phyloP scores from a whole-genome alignment of 2,888 invertebrate genomes.

The Hermodice carunculata region DNA sequence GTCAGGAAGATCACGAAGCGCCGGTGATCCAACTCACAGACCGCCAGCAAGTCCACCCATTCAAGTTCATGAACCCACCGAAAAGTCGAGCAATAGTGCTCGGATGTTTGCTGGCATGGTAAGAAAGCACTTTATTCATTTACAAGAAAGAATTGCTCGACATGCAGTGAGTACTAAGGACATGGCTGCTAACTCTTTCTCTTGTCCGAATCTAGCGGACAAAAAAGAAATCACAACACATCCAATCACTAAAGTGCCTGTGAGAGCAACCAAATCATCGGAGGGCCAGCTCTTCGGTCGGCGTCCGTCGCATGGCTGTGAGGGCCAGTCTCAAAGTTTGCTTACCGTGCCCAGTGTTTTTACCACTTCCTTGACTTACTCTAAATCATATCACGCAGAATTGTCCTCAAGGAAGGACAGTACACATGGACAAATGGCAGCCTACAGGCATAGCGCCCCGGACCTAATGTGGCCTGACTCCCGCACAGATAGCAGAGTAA shows the following conservation, averaged over 20 bases:
- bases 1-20: no score
- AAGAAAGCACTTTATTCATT: no score
- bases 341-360: constrained; percentile 15
- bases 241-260: neutral
- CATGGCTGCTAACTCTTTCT: neutral
- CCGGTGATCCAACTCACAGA: no score
- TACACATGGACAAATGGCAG: neutral
- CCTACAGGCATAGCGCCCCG: constrained; percentile 17
- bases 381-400: neutral
- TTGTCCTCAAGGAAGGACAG: neutral
- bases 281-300: neutral
- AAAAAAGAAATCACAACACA: neutral
- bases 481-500: no score
- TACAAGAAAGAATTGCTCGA: no score
- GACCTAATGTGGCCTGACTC: constrained; percentile 8
- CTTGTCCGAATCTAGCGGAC: constrained; percentile 16
- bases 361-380: constrained; percentile 16
- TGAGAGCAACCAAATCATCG: neutral
- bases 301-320: no score
- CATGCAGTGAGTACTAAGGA: no score
- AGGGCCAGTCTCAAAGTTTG: neutral
- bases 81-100: no score
- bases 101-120: no score
- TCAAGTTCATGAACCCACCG: no score
- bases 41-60: no score